Conservation (phyloP, 2,797 vertebrate species). For the Acanthiza pusilla region DNA sequence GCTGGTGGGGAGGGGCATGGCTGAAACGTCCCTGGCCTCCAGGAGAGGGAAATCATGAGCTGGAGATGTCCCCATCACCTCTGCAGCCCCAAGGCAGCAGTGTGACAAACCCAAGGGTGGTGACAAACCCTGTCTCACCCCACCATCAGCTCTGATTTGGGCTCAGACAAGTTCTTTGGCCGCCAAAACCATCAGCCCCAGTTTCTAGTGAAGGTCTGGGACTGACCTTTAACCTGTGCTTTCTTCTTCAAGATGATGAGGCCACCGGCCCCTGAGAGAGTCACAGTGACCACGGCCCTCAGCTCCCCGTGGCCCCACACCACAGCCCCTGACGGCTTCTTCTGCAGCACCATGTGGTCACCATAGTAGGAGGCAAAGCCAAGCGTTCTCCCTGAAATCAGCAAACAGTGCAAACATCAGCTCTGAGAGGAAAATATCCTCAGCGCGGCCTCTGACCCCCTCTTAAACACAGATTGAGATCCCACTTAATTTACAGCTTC, state of each 20-base stretch:
- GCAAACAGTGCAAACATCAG: background rate
- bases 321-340: slow-evolving; percentile 78
- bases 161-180: accelerated
- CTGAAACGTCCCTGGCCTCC: background rate
- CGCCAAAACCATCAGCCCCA: accelerated
- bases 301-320: slow-evolving; percentile 83
- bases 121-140: background rate
- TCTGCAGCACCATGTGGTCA: slow-evolving; percentile 89
- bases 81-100: background rate
- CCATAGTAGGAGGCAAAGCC: slow-evolving; percentile 85
- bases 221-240: slow-evolving; percentile 58
- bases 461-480: background rate
- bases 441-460: accelerated
- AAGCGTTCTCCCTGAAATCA: slow-evolving; percentile 58
- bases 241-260: slow-evolving; percentile 47
- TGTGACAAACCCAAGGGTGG: background rate
- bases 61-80: background rate
- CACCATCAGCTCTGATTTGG: accelerated
- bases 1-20: background rate
- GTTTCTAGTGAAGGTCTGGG: background rate
- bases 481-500: background rate
- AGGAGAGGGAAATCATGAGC: background rate
- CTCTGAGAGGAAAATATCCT: background rate
- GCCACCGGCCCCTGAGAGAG: slow-evolving; percentile 21
- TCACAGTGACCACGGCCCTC: slow-evolving; percentile 67